These are phyloP conservation scores for Melipona quadrifasciata DNA, from an alignment of 1,140 invertebrate species.

Conservation along the genomic window DNA sequence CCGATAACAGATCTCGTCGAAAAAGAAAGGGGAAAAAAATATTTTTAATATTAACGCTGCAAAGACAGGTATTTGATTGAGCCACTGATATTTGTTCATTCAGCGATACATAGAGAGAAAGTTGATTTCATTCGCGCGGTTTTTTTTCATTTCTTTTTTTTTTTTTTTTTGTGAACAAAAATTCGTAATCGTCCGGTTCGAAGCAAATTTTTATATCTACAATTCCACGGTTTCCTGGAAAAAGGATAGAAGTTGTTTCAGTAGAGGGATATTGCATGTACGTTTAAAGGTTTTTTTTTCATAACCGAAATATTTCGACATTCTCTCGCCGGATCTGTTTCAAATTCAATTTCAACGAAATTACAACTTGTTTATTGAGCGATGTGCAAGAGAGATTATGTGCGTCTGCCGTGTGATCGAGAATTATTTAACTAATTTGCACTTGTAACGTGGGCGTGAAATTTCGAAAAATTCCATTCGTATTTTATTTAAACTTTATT, in stretches of 20 bases:
- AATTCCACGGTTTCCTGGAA: neutral
- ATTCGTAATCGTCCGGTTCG: too few relatives aligned
- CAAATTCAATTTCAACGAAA: conserved; percentile 4
- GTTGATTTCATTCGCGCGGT: neutral
- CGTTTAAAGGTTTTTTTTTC: neutral
- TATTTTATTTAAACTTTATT: neutral
- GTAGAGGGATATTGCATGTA: neutral
- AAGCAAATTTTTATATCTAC: neutral
- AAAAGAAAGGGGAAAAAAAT: neutral
- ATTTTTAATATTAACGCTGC: neutral
- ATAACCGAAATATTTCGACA: neutral
- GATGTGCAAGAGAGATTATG: too few relatives aligned
- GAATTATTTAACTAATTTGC: neutral
- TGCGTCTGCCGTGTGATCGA: too few relatives aligned
- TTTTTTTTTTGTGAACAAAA: neutral
- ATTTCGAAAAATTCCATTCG: neutral
- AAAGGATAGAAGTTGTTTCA: conserved; percentile 1
- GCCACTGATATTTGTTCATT: neutral
- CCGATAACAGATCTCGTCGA: neutral
- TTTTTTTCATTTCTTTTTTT: neutral
- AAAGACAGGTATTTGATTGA: neutral
- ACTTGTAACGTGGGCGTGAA: neutral
- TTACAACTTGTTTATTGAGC: neutral
- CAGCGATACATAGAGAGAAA: neutral
- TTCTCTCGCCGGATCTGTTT: too few relatives aligned